These are phyloP conservation scores for Heterodera schachtii DNA, from an alignment of 1,140 invertebrate genomes.

Conservation along the genomic window DNA sequence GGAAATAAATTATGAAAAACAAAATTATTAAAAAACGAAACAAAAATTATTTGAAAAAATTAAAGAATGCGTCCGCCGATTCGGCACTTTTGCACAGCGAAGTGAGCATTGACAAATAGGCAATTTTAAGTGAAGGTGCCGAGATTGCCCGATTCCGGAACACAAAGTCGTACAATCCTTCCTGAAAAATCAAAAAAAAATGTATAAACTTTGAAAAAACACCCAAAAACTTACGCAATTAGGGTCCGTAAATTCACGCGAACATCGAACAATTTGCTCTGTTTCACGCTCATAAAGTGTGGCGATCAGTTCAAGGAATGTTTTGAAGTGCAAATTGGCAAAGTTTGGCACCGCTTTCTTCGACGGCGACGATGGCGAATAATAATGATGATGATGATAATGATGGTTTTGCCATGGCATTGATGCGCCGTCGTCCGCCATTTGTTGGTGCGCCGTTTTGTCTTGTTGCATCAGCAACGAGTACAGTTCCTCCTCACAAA, in stretches of 20 bases:
- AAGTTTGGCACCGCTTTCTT: slow-evolving; percentile 8
- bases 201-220: no score
- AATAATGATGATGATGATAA: no score
- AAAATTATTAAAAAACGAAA: neutral
- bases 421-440: neutral
- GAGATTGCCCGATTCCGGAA: slow-evolving; percentile 26
- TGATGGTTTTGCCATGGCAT: slow-evolving; percentile 4
- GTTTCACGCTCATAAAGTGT: slow-evolving; percentile 31
- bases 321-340: slow-evolving; percentile 33
- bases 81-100: slow-evolving; percentile 29
- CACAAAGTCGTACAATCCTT: slow-evolving; percentile 27
- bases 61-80: slow-evolving; percentile 27
- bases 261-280: slow-evolving; percentile 11
- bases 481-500: slow-evolving; percentile 34
- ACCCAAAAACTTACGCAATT: slow-evolving; percentile 31
- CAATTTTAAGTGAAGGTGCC: slow-evolving; percentile 25
- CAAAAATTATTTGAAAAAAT: slow-evolving; percentile 30
- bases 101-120: slow-evolving; percentile 29
- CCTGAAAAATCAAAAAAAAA: slow-evolving; percentile 18
- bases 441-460: neutral
- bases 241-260: slow-evolving; percentile 30
- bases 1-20: neutral
- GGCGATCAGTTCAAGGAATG: slow-evolving; percentile 29
- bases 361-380: neutral
- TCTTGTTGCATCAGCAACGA: neutral